These are phyloP conservation scores for Prietella phreatophila DNA, from an alignment of 2,113 vertebrate genomes.

Conservation along the genomic window DNA sequence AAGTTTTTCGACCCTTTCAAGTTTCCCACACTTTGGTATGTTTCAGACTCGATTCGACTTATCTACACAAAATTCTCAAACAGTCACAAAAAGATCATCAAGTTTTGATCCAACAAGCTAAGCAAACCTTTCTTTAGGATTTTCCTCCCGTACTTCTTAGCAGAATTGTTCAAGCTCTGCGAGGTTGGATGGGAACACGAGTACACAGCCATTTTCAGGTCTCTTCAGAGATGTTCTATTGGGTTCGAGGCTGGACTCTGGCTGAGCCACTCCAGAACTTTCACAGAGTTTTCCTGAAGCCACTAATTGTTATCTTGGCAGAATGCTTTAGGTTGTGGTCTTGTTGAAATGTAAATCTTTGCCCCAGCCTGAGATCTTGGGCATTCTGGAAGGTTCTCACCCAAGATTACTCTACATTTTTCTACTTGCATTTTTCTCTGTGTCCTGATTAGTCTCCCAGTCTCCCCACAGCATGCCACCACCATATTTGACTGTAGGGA, in stretches of 20 bases:
- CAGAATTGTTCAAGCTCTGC: not conserved
- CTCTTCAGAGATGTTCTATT: not conserved
- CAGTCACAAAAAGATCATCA: not conserved
- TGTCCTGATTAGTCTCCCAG: not conserved
- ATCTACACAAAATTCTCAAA: not conserved
- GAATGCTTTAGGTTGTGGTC: not conserved
- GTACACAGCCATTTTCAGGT: not conserved
- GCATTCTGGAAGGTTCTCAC: not conserved
- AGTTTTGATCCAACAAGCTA: not conserved
- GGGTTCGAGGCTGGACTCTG: not conserved
- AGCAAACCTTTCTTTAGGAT: not conserved
- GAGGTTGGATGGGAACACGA: not conserved
- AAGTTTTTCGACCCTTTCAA: not conserved
- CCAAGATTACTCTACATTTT: not conserved
- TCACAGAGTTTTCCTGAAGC: not conserved
- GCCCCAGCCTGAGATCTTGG: not conserved
- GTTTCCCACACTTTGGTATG: not conserved
- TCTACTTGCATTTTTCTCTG: not conserved
- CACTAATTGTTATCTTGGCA: not conserved
- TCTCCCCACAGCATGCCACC: not conserved
- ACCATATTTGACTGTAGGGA: not conserved
- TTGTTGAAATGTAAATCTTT: not conserved
- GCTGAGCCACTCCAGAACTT: not conserved
- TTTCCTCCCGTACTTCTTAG: not conserved
- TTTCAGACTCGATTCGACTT: not conserved